A percentile compares a stretch with the other conserved stretches of the same genome.
Evolutionary conservation across 2,888 invertebrate genomes (phyloP).

Genomic region (Strigamia maritima): DNA sequence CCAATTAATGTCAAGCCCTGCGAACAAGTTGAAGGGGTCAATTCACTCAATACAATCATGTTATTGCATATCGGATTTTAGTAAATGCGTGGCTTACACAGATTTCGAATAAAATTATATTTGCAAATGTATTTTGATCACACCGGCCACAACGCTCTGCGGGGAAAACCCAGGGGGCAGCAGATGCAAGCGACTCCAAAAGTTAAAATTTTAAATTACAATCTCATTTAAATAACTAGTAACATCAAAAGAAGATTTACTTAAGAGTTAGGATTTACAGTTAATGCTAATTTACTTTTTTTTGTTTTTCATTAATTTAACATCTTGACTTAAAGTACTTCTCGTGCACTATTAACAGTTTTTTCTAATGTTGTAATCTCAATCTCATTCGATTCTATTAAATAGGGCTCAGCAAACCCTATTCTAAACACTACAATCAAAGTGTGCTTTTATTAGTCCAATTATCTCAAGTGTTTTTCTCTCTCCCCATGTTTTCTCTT

Average conservation of each 20-base stretch:
- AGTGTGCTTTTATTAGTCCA: conserved; percentile 14
- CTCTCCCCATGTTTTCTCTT: neutral
- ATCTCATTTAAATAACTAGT: neutral
- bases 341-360: neutral
- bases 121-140: neutral
- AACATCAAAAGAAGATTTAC: neutral
- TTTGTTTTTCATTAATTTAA: neutral
- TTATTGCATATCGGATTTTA: neutral
- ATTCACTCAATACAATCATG: conserved; percentile 8
- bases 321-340: neutral
- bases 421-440: neutral
- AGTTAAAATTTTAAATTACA: neutral
- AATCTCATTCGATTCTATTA: neutral
- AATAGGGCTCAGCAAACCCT: neutral
- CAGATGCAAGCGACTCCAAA: neutral
- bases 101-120: neutral
- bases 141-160: neutral
- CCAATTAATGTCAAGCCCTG: conserved; percentile 26
- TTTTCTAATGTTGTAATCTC: neutral
- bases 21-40: conserved; percentile 9
- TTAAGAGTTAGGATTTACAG: neutral
- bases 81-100: neutral
- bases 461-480: neutral
- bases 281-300: neutral
- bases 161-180: neutral